A percentile compares a stretch with the other conserved stretches of the same genome.
Conservation (phyloP, 2,113 vertebrate genomes). For the Ictidomys tridecemlineatus region DNA sequence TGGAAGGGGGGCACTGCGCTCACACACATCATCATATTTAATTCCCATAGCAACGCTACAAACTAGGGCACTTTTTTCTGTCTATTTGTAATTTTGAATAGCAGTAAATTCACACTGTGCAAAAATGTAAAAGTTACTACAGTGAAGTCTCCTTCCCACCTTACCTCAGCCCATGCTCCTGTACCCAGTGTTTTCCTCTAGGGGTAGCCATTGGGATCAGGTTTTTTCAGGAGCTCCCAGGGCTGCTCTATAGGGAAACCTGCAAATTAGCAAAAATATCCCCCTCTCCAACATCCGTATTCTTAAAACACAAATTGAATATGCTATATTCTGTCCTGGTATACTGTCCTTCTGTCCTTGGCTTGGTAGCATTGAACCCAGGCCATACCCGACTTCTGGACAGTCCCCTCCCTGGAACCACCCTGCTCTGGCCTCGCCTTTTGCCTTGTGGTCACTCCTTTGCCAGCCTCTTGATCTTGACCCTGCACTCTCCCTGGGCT, state of each 20-base stretch:
- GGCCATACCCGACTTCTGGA: background rate
- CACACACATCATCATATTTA: fast-evolving
- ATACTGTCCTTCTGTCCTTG: background rate
- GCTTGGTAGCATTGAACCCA: background rate
- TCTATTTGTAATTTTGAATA: background rate
- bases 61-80: background rate
- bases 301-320: background rate
- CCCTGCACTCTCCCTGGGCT: background rate
- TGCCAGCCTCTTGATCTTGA: no score
- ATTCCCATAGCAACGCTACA: background rate
- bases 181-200: background rate
- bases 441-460: background rate
- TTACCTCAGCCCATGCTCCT: no score
- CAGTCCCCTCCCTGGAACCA: background rate
- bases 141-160: background rate
- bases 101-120: background rate
- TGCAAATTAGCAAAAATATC: background rate
- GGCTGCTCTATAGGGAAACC: background rate
- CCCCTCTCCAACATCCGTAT: background rate
- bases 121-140: background rate
- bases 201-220: background rate
- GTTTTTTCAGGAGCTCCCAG: background rate
- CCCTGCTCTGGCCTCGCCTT: no score
- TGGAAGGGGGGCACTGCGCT: no score
- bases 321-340: background rate